Conservation (phyloP, 2,888 invertebrate genomes). For the Ecliptopera silaceata region DNA sequence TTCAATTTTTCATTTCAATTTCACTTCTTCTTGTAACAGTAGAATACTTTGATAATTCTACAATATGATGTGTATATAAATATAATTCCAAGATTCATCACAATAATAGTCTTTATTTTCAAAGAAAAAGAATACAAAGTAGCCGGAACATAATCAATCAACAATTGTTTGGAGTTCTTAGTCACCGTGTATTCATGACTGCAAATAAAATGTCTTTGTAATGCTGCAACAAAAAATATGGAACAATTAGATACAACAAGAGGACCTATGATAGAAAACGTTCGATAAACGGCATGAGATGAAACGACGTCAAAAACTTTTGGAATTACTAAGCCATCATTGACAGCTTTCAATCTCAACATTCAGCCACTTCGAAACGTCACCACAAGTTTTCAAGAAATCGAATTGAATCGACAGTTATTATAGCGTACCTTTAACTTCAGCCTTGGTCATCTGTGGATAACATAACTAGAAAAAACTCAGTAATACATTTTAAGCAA, state of each 20-base stretch:
- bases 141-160: conserved; percentile 45
- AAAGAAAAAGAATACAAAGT: conserved; percentile 37
- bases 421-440: too few relatives aligned
- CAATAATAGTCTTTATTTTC: conserved; percentile 9
- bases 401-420: too few relatives aligned
- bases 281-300: background rate
- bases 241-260: conserved; percentile 39
- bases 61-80: background rate
- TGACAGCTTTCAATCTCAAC: too few relatives aligned
- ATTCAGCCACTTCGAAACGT: too few relatives aligned
- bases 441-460: too few relatives aligned
- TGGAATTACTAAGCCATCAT: background rate
- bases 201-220: conserved; percentile 36
- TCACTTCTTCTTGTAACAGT: too few relatives aligned
- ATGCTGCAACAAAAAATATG: conserved; percentile 56
- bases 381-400: too few relatives aligned
- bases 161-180: conserved; percentile 40
- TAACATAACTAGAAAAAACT: too few relatives aligned
- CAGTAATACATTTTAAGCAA: too few relatives aligned
- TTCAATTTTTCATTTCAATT: too few relatives aligned
- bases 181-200: conserved; percentile 29
- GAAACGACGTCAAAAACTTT: background rate
- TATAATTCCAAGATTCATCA: background rate
- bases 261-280: background rate
- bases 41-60: background rate